Conservation (phyloP, 2,888 invertebrate genomes). For the Lordiphosa fenestrarum region DNA sequence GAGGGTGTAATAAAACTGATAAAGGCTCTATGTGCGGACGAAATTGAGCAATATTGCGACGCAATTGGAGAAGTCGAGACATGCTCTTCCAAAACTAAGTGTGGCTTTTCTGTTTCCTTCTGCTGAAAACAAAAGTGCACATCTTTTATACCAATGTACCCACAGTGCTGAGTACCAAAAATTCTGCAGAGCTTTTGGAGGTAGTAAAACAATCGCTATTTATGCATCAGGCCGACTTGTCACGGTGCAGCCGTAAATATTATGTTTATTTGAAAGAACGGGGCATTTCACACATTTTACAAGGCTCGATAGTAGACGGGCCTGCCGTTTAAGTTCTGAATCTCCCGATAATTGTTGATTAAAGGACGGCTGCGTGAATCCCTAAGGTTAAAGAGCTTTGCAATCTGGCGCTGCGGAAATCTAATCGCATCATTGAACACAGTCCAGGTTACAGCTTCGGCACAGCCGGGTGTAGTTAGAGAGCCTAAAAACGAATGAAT, state of each 20-base stretch:
- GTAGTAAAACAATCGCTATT: no score
- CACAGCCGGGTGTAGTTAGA: conserved; percentile 86
- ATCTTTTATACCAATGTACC: no score
- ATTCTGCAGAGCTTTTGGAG: no score
- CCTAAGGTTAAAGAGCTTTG: conserved; percentile 35
- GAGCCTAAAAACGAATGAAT: conserved; percentile 81
- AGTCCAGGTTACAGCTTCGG: conserved; percentile 87
- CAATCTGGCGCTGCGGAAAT: conserved; percentile 63
- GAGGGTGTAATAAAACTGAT: no score
- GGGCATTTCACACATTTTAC: background rate
- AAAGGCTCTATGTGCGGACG: no score
- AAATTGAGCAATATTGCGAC: no score
- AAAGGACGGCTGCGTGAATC: conserved; percentile 35
- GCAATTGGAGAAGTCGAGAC: no score
- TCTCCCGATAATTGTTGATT: conserved; percentile 43
- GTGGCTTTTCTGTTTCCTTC: no score
- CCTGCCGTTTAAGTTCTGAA: conserved; percentile 42
- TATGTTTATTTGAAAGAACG: background rate
- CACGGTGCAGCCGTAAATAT: background rate
- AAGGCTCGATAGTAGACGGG: conserved; percentile 29
- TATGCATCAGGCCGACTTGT: no score
- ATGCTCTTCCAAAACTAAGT: no score
- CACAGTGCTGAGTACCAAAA: no score
- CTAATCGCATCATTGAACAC: conserved; percentile 82
- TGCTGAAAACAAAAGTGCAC: no score